Conservation (phyloP, 2,113 vertebrate species). For the Phyllostomus hastatus region DNA sequence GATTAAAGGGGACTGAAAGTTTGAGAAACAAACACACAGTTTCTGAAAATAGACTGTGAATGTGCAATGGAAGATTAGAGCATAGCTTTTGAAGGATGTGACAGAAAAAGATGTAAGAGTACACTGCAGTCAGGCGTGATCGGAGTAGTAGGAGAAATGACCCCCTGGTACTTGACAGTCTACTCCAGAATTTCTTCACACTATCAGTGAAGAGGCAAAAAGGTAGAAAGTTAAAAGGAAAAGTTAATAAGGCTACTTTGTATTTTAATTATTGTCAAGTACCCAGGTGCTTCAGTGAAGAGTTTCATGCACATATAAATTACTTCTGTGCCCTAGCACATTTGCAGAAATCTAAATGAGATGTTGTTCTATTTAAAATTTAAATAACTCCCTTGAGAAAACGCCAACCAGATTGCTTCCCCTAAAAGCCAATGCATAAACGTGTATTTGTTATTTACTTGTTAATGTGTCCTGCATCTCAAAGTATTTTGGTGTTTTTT, state of each 20-base stretch:
- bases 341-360: constrained; percentile 76
- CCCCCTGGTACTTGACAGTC: neutral
- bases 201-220: neutral
- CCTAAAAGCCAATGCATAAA: constrained; percentile 67
- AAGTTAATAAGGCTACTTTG: constrained; percentile 69
- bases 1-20: neutral
- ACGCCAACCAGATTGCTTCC: constrained; percentile 75
- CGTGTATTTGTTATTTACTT: constrained; percentile 70
- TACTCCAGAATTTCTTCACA: constrained; percentile 1
- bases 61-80: neutral
- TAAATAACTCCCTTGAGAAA: constrained; percentile 76
- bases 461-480: constrained; percentile 51
- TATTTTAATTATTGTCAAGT: constrained; percentile 76
- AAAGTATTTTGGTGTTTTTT: constrained; percentile 3
- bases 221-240: constrained; percentile 52
- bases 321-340: constrained; percentile 68
- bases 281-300: constrained; percentile 72
- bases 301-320: constrained; percentile 73
- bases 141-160: neutral
- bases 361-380: constrained; percentile 77
- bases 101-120: neutral
- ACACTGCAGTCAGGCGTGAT: neutral
- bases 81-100: neutral
- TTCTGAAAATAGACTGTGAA: neutral
- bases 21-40: constrained; percentile 42